Evolutionary conservation across 1,140 invertebrate genomes (phyloP), one percentile per base, ranked within the genome.

Genomic region (Papilio polyxenes): DNA sequence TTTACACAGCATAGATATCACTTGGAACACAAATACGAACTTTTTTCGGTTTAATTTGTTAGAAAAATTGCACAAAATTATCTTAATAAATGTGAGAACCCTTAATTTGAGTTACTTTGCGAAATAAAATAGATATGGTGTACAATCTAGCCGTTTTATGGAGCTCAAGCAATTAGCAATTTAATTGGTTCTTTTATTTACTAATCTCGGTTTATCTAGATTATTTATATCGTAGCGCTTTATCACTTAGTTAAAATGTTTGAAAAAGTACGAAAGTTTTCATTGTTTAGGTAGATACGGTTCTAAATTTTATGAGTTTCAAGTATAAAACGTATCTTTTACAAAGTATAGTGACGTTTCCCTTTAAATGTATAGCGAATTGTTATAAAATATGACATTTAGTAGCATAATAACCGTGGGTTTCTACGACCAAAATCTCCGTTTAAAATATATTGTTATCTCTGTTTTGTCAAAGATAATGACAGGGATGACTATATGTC

Each of bases 171-270:
- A 69, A 69, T 69, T 40, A 69, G 65, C 31, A 69, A 69, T 5
- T 69, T 65, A 65, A 65, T 11, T 69, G 11, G 31, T 37, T 37
- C 31, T 10, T 69, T 69, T 69, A 15, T 69, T 69, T 69, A 69
- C 65, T 69, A 37, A 65, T 31, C 23, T 31, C 3, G 9, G 62
- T 65, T 65, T 65, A 31, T 31, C 62, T 31, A 65, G 17, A 62
- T 62, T 20, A 65, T 65, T 23, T 65, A 23, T 65, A 31, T 65
- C 10, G 13, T 69, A 6, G 5, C 5, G 59, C 59, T 62, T 62
- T 20, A 62, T 62, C 65, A 37, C 65, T 69, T 69, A 69, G 31
- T 69, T 69, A 15, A 69, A 69, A 69, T 31, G 23, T 69, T 69
- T 13, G 37, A 15, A 69, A 69, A 69, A 11, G 20, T n/a, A 59